Base-by-base conservation (phyloP, 2,113 vertebrate genomes). In the Aleadryas rufinucha region DNA sequence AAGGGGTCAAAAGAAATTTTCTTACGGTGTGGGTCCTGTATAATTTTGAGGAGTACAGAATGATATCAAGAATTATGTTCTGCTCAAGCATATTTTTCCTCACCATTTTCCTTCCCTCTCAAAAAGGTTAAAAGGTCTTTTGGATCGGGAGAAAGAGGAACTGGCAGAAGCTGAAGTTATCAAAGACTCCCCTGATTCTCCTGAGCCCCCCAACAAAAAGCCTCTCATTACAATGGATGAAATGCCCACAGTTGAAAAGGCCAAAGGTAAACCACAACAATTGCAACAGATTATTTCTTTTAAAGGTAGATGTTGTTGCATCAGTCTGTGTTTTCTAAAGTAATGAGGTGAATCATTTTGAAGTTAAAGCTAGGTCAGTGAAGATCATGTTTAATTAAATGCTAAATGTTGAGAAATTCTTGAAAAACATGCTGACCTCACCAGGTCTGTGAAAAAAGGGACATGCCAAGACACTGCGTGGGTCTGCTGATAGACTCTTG, bases 171-270 rank as follows among this genome's bases (percentile, higher is more conserved):
- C 99, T 1, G 99, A 99, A 92, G 98, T 99, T 92, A 99, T 99
- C 76, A 99, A 99, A 95, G 99, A 99, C 96, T 99, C 99, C 3
- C 99, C 99, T 1, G 99, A 99, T 96, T 99, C 99, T 60, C 99
- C 99, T 33, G 99, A 99, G 80, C 99, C 99, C 35, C 98, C 98
- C 77, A 99, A 99, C 96, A 99, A 99, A 97, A 99, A 99, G 80
- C 99, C 99, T 5, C 99, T 99, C 30, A 96, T 99, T 70, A 96
- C 98, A 52, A 91, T 98, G 71, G 99, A 99, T 68, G 99, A 99
- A 76, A 97, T 98, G 27, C 98, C 98, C 56, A 96, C 98, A 21
- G 95, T 98, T 44, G 99, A 99, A 95, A 99, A 99, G 95, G 97
- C 98, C 15, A 99, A 99, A 99, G 99, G 99, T 99, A 93, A 86